Conservation (phyloP, 2,797 vertebrate species). For the Xiphophorus birchmanni region DNA sequence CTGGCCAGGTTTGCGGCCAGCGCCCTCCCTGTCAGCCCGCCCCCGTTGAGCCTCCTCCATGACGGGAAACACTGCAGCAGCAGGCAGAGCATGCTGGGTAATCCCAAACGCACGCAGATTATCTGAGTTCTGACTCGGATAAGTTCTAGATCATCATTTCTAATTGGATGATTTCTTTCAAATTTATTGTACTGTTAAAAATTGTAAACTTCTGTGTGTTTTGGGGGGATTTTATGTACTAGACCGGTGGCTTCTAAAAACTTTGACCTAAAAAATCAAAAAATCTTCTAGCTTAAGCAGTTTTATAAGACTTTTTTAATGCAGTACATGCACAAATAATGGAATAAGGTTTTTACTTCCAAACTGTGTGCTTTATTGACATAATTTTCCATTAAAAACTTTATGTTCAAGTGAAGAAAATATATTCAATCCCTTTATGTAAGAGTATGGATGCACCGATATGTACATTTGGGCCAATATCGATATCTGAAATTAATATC, state of each 20-base stretch:
- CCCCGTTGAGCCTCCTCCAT: conserved; percentile 85
- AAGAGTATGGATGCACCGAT: too few species aligned
- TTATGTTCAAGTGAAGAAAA: too few species aligned
- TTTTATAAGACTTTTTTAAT: too few species aligned
- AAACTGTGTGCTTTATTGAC: too few species aligned
- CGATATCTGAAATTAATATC: too few species aligned
- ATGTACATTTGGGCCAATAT: too few species aligned
- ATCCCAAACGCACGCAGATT: conserved; percentile 27
- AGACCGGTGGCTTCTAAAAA: background rate
- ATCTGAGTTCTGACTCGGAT: background rate
- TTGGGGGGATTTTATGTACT: background rate
- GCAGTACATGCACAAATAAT: too few species aligned
- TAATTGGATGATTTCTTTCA: background rate
- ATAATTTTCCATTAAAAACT: too few species aligned
- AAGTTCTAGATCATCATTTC: background rate
- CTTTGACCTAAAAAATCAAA: too few species aligned
- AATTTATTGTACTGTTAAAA: background rate
- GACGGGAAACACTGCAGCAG: conserved; percentile 91
- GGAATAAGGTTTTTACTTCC: too few species aligned
- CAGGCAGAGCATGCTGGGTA: conserved; percentile 90
- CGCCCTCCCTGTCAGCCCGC: conserved; percentile 86
- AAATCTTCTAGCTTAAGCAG: too few species aligned
- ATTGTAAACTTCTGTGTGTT: background rate
- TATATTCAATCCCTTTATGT: too few species aligned
- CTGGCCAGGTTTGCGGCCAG: conserved; percentile 93